Percentiles rank a stretch among this genome's conserved stretches.
phyloP scores from a whole-genome alignment of 2,888 invertebrate species.

The Lasioglossum zephyrum region DNA sequence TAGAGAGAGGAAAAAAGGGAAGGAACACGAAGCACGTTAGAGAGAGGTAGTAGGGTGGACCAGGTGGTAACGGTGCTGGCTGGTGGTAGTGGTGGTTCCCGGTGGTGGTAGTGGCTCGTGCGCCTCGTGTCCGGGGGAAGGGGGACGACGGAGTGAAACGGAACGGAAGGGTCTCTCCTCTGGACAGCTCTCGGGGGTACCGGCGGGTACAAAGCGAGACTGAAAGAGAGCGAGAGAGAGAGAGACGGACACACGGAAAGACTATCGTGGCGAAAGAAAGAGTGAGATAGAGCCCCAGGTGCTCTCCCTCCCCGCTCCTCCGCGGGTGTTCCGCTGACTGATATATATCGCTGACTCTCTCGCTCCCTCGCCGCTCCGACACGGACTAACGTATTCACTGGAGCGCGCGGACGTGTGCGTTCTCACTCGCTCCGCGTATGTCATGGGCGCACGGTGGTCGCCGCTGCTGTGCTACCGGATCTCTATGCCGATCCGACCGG shows the following conservation, averaged over 20 bases:
- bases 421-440: slow-evolving; percentile 82
- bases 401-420: slow-evolving; percentile 73
- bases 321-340: slow-evolving; percentile 18
- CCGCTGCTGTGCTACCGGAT: slow-evolving; percentile 72
- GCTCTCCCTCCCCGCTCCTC: not conserved
- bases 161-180: slow-evolving; percentile 64
- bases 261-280: not conserved
- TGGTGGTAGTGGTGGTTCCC: slow-evolving; percentile 51
- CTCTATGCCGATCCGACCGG: slow-evolving; percentile 72
- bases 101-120: slow-evolving; percentile 53
- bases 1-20: not conserved
- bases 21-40: slow-evolving; percentile 22
- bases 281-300: slow-evolving; percentile 13
- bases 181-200: slow-evolving; percentile 51
- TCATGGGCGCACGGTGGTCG: slow-evolving; percentile 80
- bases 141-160: slow-evolving; percentile 57
- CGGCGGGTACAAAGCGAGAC: slow-evolving; percentile 19
- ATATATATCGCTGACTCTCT: slow-evolving; percentile 5
- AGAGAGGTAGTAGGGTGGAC: slow-evolving; percentile 53
- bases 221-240: slow-evolving; percentile 25
- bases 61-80: slow-evolving; percentile 58
- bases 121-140: slow-evolving; percentile 28
- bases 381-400: slow-evolving; percentile 67
- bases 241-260: slow-evolving; percentile 10
- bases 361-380: slow-evolving; percentile 33